phyloP scores from a whole-genome alignment of 2,113 vertebrate species.

The Calyptomena viridis region DNA sequence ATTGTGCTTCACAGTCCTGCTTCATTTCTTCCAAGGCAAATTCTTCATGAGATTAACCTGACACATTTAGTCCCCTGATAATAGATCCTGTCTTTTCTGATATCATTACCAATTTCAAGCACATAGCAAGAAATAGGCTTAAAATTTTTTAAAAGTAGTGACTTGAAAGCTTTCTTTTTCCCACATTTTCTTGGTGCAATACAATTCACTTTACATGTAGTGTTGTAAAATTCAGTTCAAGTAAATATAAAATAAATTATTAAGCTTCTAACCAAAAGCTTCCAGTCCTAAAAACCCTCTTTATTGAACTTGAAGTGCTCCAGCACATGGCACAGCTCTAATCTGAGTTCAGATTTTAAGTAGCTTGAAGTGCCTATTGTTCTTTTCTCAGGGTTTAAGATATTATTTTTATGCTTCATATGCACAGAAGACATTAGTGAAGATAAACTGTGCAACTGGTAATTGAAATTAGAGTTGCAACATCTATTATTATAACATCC shows the following conservation, averaged over 20 bases:
- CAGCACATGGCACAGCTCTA: fast-evolving
- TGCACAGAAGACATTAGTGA: slow-evolving; percentile 13
- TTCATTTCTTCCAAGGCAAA: slow-evolving; percentile 58
- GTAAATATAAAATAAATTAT: slow-evolving; percentile 62
- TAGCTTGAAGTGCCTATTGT: not conserved
- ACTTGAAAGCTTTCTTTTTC: slow-evolving; percentile 38
- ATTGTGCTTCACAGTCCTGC: slow-evolving; percentile 28
- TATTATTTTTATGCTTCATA: slow-evolving; percentile 15
- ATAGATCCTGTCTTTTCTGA: slow-evolving; percentile 54
- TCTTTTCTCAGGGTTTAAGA: not conserved
- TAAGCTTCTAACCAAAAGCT: slow-evolving; percentile 17
- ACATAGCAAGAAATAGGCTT: slow-evolving; percentile 19
- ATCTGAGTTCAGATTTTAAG: not conserved
- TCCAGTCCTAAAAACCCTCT: not conserved
- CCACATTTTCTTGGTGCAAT: slow-evolving; percentile 20
- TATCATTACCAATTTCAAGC: slow-evolving; percentile 56
- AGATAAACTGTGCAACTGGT: slow-evolving; percentile 34
- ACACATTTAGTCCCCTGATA: slow-evolving; percentile 64
- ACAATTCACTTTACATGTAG: slow-evolving; percentile 41
- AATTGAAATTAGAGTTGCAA: slow-evolving; percentile 39
- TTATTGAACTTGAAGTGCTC: not conserved
- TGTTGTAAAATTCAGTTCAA: slow-evolving; percentile 24
- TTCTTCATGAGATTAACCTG: slow-evolving; percentile 68
- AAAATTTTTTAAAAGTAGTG: not conserved
- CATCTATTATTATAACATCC: slow-evolving; percentile 1